A percentile compares a stretch with the other conserved stretches of the same genome.
Conservation (phyloP, 2,797 vertebrate genomes). For the Hippocampus kuda region DNA sequence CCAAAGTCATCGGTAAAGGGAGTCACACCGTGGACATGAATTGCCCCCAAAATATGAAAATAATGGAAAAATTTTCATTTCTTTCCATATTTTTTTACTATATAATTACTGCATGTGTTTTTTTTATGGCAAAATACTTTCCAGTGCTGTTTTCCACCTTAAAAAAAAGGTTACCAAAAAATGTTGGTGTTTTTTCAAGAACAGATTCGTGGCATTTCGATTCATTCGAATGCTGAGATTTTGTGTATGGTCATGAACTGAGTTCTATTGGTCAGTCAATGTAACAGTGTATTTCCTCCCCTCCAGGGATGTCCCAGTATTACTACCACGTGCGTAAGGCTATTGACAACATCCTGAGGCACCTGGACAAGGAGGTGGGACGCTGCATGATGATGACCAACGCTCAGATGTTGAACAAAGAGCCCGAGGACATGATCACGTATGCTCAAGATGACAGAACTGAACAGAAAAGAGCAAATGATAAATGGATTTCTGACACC, state of each 20-base stretch:
- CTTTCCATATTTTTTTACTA: too few relatives aligned
- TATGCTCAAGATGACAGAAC: slow-evolving; percentile 55
- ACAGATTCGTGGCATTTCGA: too few relatives aligned
- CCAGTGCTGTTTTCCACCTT: too few relatives aligned
- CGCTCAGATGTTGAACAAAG: slow-evolving; percentile 95
- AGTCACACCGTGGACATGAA: background rate
- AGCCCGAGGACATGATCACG: slow-evolving; percentile 99
- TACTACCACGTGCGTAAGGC: slow-evolving; percentile 93
- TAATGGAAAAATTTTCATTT: too few relatives aligned
- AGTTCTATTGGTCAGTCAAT: too few relatives aligned
- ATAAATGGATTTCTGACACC: background rate
- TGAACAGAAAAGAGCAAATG: background rate
- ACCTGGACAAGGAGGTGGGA: slow-evolving; percentile 96
- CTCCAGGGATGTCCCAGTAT: slow-evolving; percentile 92
- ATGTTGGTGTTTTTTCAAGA: too few relatives aligned
- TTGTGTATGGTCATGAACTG: too few relatives aligned
- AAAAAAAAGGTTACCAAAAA: too few relatives aligned
- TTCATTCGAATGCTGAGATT: background rate
- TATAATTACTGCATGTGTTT: background rate
- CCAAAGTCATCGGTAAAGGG: slow-evolving; percentile 89
- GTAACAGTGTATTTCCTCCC: background rate
- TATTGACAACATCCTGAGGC: slow-evolving; percentile 89
- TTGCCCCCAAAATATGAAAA: background rate
- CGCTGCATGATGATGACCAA: slow-evolving; percentile 99
- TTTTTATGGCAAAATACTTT: background rate